Base-by-base conservation (phyloP, 2,797 vertebrate genomes). In the Poeciliopsis paucimaculata region DNA sequence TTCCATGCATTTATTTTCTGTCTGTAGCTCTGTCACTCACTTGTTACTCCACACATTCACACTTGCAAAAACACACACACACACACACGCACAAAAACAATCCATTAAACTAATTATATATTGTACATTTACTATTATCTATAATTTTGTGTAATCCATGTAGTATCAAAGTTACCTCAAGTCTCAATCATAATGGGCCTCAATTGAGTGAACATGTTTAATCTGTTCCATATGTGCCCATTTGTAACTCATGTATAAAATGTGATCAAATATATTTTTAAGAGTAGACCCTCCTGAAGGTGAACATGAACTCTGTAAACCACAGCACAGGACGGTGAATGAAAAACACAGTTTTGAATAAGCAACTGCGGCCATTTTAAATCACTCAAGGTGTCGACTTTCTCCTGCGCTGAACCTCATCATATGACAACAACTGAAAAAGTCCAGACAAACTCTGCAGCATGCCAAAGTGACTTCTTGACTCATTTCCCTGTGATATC, bases 271-370 rank as follows among this genome's bases (percentile, higher is more conserved):
- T 66, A 78, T 23, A 75, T 81, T 89, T 77, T 81, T 62, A 84
- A 43, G 55, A 73, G 79, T 41, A 64, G 72, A 81, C 86, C 78
- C 34, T 46, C 41, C 77, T 80, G 79, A 91, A 93, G 89, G 87
- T 88, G 55, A 89, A 72, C 77, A 46, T 82, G 82, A 91, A 85
- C 88, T 91, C 80, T 60, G 79, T 31, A 73, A 85, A 88, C 80
- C 82, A 78, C 80, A 83, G 78, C 83, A 91, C 77, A 82, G 43
- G 9, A 82, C 83, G 84, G 85, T 76, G 79, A 84, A 85, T 86
- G 85, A 93, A 91, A 93, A 92, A 89, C 91, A 91, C 92, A 92
- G 85, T 91, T 94, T 91, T 90, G 89, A 92, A 89, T 87, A 92
- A 93, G 87, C 92, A 87, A 85, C 82, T 80, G 82, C 80, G 88